Percentiles rank a stretch among this genome's conserved stretches.
These are phyloP conservation scores for Mya arenaria DNA, from an alignment of 1,140 invertebrate genomes.

Conservation along the genomic window DNA sequence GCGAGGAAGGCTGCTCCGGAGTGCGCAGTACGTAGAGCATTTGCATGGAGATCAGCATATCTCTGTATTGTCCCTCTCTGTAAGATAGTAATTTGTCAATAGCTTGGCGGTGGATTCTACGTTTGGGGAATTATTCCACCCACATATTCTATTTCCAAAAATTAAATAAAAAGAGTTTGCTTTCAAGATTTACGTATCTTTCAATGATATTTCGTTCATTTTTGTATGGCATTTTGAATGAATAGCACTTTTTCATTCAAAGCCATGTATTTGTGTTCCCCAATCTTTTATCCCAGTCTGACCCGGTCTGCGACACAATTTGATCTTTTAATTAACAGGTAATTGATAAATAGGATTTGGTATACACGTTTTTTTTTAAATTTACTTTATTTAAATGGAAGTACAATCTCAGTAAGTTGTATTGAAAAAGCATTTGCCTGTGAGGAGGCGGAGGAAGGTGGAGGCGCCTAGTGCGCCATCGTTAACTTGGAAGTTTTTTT, in stretches of 20 bases:
- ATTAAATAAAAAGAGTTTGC: too few relatives aligned
- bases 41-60: not conserved
- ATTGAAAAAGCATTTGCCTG: not conserved
- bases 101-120: not conserved
- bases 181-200: not conserved
- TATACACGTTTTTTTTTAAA: too few relatives aligned
- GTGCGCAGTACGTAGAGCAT: conserved; percentile 39
- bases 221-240: not conserved
- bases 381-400: too few relatives aligned
- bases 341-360: too few relatives aligned
- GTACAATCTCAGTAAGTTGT: not conserved
- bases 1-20: conserved; percentile 59
- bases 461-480: too few relatives aligned
- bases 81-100: not conserved
- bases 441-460: not conserved
- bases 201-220: not conserved
- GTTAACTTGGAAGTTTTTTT: too few relatives aligned
- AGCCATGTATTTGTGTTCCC: not conserved
- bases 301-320: too few relatives aligned
- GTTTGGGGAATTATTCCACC: not conserved
- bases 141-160: too few relatives aligned
- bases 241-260: not conserved
- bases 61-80: conserved; percentile 9
- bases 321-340: too few relatives aligned
- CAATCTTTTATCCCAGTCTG: too few relatives aligned